Percentiles rank a stretch among this genome's conserved stretches.
phyloP scores from a whole-genome alignment of 2,797 vertebrate species.

The Pitangus sulphuratus region DNA sequence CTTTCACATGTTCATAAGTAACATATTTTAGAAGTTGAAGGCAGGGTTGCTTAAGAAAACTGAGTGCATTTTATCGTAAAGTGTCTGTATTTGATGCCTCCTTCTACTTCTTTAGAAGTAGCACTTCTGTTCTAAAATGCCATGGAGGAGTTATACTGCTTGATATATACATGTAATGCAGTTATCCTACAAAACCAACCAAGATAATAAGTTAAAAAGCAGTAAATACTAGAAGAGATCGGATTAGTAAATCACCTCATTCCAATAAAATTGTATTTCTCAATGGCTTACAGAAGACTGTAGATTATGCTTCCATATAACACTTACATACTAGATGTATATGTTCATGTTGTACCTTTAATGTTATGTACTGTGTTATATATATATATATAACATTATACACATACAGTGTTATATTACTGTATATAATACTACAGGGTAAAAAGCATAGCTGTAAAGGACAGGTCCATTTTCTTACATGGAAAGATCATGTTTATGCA shows the following conservation, averaged over 20 bases:
- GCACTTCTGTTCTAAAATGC: not conserved
- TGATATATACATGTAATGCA: not conserved
- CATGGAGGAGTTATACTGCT: not conserved
- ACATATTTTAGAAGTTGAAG: not conserved
- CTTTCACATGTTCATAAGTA: not conserved
- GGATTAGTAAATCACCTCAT: not conserved
- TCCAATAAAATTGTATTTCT: not conserved
- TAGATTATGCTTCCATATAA: not conserved
- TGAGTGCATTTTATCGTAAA: conserved; percentile 40
- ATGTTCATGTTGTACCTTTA: not conserved
- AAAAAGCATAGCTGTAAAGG: not conserved
- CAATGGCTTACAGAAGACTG: not conserved
- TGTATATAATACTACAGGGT: not conserved
- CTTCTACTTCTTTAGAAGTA: not conserved
- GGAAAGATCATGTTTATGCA: not conserved
- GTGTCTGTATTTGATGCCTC: not conserved
- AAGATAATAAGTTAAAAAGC: not conserved
- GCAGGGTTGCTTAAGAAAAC: not conserved
- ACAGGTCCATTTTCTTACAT: not conserved
- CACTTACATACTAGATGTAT: not conserved
- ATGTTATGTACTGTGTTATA: not conserved
- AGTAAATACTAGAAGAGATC: not conserved
- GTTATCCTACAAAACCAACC: not conserved
- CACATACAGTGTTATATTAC: not conserved
- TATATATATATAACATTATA: not conserved